phyloP scores from a whole-genome alignment of 2,888 invertebrate genomes.

The Malacosoma neustria region DNA sequence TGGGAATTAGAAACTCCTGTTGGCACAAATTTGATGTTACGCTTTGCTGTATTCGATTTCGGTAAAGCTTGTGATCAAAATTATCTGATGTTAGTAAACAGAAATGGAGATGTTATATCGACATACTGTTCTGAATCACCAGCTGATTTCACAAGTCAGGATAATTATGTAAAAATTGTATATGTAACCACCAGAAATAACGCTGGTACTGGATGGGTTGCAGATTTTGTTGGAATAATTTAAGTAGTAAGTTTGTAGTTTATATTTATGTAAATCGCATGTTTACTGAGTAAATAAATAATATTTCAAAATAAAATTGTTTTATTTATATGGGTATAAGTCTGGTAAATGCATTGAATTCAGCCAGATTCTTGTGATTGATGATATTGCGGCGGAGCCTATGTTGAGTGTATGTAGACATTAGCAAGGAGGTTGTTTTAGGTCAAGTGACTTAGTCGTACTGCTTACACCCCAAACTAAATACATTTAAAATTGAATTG shows the following conservation, averaged over 20 bases:
- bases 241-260: constrained; percentile 7
- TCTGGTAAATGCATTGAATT: too few relatives aligned
- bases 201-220: constrained; percentile 82
- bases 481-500: too few relatives aligned
- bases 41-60: constrained; percentile 74
- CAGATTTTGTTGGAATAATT: constrained; percentile 35
- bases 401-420: too few relatives aligned
- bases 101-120: constrained; percentile 40
- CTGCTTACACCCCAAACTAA: too few relatives aligned
- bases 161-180: constrained; percentile 74
- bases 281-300: not conserved
- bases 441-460: too few relatives aligned
- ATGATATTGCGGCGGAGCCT: too few relatives aligned
- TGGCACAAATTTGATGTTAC: constrained; percentile 34
- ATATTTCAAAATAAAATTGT: too few relatives aligned
- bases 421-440: too few relatives aligned
- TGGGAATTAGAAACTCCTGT: constrained; percentile 56
- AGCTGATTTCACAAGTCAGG: constrained; percentile 62
- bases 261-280: too few relatives aligned
- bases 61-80: constrained; percentile 79
- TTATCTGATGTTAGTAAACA: constrained; percentile 78
- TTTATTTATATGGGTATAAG: too few relatives aligned
- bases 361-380: too few relatives aligned
- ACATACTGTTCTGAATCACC: constrained; percentile 74
- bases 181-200: constrained; percentile 81